These are phyloP conservation scores for Thera britannica DNA, from an alignment of 2,888 invertebrate species.

Conservation along the genomic window DNA sequence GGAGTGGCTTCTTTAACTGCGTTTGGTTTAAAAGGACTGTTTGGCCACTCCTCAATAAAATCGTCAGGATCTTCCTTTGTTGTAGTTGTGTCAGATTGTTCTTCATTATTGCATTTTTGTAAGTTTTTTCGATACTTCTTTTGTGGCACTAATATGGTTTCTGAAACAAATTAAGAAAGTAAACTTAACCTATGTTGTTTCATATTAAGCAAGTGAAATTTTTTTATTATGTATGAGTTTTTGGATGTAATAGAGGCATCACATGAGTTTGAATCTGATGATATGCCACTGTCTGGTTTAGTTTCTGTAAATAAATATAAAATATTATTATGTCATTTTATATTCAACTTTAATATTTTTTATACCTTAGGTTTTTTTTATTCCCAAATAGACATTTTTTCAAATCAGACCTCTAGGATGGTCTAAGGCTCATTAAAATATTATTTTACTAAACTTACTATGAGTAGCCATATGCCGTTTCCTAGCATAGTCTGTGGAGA, in stretches of 20 bases:
- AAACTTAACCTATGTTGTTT: neutral
- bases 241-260: slow-evolving; percentile 36
- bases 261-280: slow-evolving; percentile 54
- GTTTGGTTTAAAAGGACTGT: slow-evolving; percentile 23
- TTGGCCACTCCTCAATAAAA: slow-evolving; percentile 22
- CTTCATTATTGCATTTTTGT: slow-evolving; percentile 8
- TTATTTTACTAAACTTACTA: slow-evolving; percentile 54
- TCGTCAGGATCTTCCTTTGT: slow-evolving; percentile 4
- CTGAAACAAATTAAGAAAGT: slow-evolving; percentile 29
- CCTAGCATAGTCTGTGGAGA: slow-evolving; percentile 62
- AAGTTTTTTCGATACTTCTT: slow-evolving; percentile 19
- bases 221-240: neutral
- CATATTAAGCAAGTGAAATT: neutral
- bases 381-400: neutral
- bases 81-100: neutral
- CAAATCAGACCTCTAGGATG: neutral
- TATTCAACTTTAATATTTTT: no score
- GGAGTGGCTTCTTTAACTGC: slow-evolving; percentile 6
- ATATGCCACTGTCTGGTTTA: slow-evolving; percentile 54
- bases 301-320: slow-evolving; percentile 47
- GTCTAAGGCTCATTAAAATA: no score
- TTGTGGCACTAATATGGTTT: slow-evolving; percentile 17
- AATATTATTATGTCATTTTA: neutral
- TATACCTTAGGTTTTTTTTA: no score
- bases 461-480: slow-evolving; percentile 64